A percentile compares a stretch with the other conserved stretches of the same genome.
Conservation (phyloP, 2,888 invertebrate genomes). For the Rhamphomyia laevipes region DNA sequence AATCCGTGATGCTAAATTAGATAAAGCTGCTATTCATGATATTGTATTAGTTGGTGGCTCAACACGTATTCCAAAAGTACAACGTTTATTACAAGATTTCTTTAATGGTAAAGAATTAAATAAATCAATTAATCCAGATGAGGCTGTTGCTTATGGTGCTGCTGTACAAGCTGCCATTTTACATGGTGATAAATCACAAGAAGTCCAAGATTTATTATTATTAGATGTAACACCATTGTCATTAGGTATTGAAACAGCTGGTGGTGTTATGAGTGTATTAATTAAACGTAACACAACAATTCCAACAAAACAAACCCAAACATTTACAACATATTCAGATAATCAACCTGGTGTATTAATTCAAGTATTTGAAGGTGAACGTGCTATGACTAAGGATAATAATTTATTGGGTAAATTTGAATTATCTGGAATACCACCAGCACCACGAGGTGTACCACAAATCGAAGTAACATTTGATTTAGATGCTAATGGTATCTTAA, state of each 20-base stretch:
- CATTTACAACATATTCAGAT: constrained; percentile 84
- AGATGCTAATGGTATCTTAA: constrained; percentile 80
- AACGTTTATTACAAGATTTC: constrained; percentile 72
- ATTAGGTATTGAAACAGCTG: constrained; percentile 71
- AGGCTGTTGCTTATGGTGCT: constrained; percentile 87
- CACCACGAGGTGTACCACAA: constrained; percentile 56
- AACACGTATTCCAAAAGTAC: constrained; percentile 83
- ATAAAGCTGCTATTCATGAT: constrained; percentile 80
- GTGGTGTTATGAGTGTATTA: constrained; percentile 75
- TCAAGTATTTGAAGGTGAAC: constrained; percentile 76
- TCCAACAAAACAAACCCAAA: constrained; percentile 66
- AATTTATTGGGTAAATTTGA: constrained; percentile 74
- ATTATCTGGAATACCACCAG: constrained; percentile 71
- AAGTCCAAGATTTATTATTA: constrained; percentile 70
- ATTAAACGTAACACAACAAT: constrained; percentile 73
- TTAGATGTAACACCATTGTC: constrained; percentile 72
- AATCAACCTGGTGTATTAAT: constrained; percentile 85
- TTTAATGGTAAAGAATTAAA: constrained; percentile 76
- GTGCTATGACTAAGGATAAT: constrained; percentile 86
- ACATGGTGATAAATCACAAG: constrained; percentile 55
- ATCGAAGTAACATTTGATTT: constrained; percentile 73
- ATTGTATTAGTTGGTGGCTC: constrained; percentile 91
- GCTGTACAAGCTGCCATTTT: constrained; percentile 90
- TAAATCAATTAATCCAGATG: constrained; percentile 84
- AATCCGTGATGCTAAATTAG: constrained; percentile 90